Evolutionary conservation across 2,113 vertebrate genomes (phyloP), one percentile per base, ranked within the genome.

Genomic region (Dromiciops gliroides): DNA sequence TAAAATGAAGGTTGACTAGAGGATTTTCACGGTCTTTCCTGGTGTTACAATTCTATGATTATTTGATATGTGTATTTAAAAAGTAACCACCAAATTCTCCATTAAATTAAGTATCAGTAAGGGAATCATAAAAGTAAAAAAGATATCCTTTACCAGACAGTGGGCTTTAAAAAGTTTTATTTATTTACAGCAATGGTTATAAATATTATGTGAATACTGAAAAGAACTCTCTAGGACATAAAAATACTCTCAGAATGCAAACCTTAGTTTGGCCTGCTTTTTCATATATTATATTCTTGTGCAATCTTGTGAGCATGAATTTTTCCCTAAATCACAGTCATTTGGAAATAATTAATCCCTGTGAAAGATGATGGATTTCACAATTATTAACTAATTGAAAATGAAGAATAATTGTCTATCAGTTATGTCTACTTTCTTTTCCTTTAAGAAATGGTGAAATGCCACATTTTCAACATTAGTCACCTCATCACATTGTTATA

Each of bases 381-480:
- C 89, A 89, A 67, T 90, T 97, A 92, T 89, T 96, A 93, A 47
- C 24, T 95, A 90, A 50, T 95, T 19, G 31, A 92, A 96, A 95
- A 93, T 94, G 48, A 92, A 24, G 83, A 96, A 89, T 96, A 91
- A 60, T 88, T 2, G 22, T 91, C 23, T 94, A 24, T 88, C 92
- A 0, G 91, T 48, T 24, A 88, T 28, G 50, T 2, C 28, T 91
- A 52, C 22, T 4, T 93, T 47, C 50, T 60, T 94, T 94, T 92
- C 48, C 94, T 90, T 92, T 47, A 14, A 92, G 92, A 44, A 90
- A 89, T 89, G 1, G 89, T 94, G 2, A 1, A 48, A 96, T 93
- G 93, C 10, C 6, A 91, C 19, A 50, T 48, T 67, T 95, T 52
- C 50, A 75, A 75, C 67, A 44, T 44, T 5, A 75, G 16, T 75